Evolutionary conservation across 2,888 invertebrate genomes (phyloP), one percentile per base, ranked within the genome.

Genomic region (Euzetes globulus): DNA sequence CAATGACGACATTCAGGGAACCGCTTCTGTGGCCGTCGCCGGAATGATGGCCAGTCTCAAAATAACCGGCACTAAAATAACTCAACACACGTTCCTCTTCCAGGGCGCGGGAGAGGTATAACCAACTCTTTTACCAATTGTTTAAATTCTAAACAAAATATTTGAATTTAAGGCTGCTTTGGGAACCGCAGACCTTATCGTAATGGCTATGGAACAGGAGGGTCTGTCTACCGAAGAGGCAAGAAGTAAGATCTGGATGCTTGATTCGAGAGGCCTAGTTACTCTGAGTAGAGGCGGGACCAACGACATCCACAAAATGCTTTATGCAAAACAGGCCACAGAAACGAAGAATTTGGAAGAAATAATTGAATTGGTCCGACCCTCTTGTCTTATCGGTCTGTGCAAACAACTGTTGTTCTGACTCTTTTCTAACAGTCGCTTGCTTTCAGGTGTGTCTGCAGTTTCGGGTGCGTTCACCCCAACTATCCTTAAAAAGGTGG

Each of bases 91-190:
- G 33, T 88, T 97, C 80, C 88, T 98, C 0, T 97, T 99, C 86
- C 91, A 94, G 82, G 98, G 98, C 19, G 98, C 98, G 72, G 98
- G 98, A 76, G 97, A 97, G 87, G 92, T 92, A 80, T 81, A 27
- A 7, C 65, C 22, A n/a, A n/a, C n/a, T 25, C 29, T 4, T 19
- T 50, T 45, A 70, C 15, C 29, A n/a, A 50, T 50, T 78, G 9
- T 80, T 82, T 75, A 63, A 27, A 65, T 13, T 41, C 41, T 41
- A 41, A 41, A 13, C 13, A 9, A 41, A 33, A 7, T 63, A 65
- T 6, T 71, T 55, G 7, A 27, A 52, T 27, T 81, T 13, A 80
- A 93, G 90, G 96, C 96, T 13, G 89, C 93, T 0, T 85, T 95
- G 13, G 99, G 98, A 77, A 98, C 99, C 81, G 98, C 98, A 0